These are phyloP conservation scores for Bombus soroeensis DNA, from an alignment of 1,140 invertebrate species.

Conservation along the genomic window DNA sequence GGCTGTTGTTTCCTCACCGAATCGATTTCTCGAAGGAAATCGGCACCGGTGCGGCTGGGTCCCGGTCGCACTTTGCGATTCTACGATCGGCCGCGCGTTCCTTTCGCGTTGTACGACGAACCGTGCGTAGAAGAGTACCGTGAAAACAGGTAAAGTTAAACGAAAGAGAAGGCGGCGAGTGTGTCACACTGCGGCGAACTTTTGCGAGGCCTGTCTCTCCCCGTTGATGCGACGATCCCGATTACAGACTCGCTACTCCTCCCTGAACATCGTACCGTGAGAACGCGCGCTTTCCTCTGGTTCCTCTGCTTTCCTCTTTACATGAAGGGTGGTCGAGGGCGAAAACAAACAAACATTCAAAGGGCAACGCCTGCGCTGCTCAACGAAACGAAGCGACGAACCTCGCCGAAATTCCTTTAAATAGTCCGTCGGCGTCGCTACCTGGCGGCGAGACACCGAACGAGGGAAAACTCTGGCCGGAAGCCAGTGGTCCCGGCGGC, in stretches of 20 bases:
- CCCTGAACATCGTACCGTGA: slow-evolving; percentile 25
- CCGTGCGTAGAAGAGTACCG: not conserved
- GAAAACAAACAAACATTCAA: slow-evolving; percentile 72
- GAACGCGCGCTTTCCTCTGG: slow-evolving; percentile 11
- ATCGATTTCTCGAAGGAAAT: slow-evolving; percentile 8
- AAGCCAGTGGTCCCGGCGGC: slow-evolving; percentile 75
- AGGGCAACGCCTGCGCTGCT: slow-evolving; percentile 81
- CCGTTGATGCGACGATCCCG: slow-evolving; percentile 1
- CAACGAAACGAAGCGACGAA: slow-evolving; percentile 81
- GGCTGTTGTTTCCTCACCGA: not conserved
- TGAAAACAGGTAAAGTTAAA: not conserved
- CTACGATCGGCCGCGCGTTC: not conserved
- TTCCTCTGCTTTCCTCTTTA: slow-evolving; percentile 43
- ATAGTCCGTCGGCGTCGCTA: slow-evolving; percentile 80
- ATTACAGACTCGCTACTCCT: slow-evolving; percentile 13
- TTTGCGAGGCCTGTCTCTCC: not conserved
- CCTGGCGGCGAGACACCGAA: slow-evolving; percentile 76
- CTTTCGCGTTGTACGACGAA: not conserved
- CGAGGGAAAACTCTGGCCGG: slow-evolving; percentile 74
- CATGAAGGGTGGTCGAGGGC: slow-evolving; percentile 57
- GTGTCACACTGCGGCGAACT: slow-evolving; percentile 11
- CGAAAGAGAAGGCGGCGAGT: not conserved
- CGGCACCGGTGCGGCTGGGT: slow-evolving; percentile 22
- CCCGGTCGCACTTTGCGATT: slow-evolving; percentile 24
- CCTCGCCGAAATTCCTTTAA: slow-evolving; percentile 79